Percentiles rank a stretch among this genome's conserved stretches.
These are phyloP conservation scores for Drosophila nikananu DNA, from an alignment of 1,140 invertebrate genomes.

Conservation along the genomic window DNA sequence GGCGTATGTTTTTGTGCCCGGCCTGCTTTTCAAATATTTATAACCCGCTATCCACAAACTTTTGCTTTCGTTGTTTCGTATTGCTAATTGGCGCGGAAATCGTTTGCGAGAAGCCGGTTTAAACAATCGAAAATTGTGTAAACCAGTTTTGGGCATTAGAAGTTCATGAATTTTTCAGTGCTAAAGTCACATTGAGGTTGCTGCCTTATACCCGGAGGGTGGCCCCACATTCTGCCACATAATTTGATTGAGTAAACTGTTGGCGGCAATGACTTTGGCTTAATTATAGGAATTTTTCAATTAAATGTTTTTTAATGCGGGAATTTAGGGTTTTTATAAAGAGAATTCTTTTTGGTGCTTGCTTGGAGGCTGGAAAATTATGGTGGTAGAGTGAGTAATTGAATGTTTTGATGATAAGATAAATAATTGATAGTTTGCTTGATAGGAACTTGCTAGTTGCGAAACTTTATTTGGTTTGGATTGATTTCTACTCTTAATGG, in stretches of 20 bases:
- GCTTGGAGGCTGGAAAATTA: background rate
- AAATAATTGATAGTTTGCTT: background rate
- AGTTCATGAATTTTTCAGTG: constrained; percentile 52
- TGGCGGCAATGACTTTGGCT: background rate
- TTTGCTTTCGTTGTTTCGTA: constrained; percentile 72
- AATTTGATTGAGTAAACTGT: background rate
- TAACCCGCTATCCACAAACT: constrained; percentile 72
- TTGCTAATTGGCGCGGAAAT: constrained; percentile 79
- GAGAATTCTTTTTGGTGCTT: background rate
- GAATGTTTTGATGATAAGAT: constrained; percentile 13
- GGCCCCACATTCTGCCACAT: background rate
- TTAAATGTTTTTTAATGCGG: constrained; percentile 6
- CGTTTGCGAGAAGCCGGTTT: constrained; percentile 52
- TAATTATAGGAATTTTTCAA: constrained; percentile 41
- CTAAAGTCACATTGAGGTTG: constrained; percentile 50
- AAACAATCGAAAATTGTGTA: constrained; percentile 52
- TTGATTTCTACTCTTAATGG: background rate
- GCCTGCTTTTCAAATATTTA: constrained; percentile 57
- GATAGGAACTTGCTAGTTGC: background rate
- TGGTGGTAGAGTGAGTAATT: background rate
- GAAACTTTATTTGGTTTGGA: background rate
- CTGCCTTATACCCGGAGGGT: constrained; percentile 4
- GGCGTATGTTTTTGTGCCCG: constrained; percentile 19
- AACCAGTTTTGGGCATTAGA: constrained; percentile 62
- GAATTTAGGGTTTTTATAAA: background rate